Base-by-base conservation (phyloP, 2,888 invertebrate species). In the Lingula anatina region DNA sequence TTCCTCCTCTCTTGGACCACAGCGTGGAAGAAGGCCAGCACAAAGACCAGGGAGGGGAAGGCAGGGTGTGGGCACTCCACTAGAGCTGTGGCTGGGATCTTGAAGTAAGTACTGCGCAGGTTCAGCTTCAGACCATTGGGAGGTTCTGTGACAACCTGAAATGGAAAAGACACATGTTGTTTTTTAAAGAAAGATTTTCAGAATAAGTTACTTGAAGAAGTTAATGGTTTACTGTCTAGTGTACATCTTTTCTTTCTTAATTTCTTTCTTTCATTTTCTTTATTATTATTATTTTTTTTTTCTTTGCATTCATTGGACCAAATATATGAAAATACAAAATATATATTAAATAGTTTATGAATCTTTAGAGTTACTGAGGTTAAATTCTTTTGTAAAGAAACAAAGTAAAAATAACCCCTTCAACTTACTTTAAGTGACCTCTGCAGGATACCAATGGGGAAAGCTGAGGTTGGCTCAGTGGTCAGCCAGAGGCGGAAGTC, bases 401-500 rank as follows among this genome's bases (percentile, higher is more conserved):
- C n/a, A 12, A 9, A 31, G n/a, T 31, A 15, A 12, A 2, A 47
- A 40, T 27, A 47, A 9, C 18, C 9, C 23, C 18, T 5, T 4
- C 26, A 12, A 28, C 35, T 21, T n/a, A 75, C 88, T 83, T 90
- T 90, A 0, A 90, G 79, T 0, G 89, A 89, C 53, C 87, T 81
- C 73, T 92, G 92, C 44, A 94, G 76, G 56, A 94, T 86, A 25
- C 92, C 91, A 55, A 94, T 89, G 1, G 93, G 94, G 76, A 94
- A 94, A 1, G 83, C 83, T 0, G 86, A 85, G 0, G 87, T 88
- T 0, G 92, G 89, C 72, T 93, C 92, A 0, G 93, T 93, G 15
- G 93, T 94, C 44, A 94, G 80, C 94, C 94, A 94, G 1, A 94
- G 81, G 5, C 94, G 81, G 78, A 94, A 94, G 76, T 92, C 90